Percentiles rank a stretch among this genome's conserved stretches.
phyloP scores from a whole-genome alignment of 2,113 vertebrate genomes.

The Antennarius striatus region DNA sequence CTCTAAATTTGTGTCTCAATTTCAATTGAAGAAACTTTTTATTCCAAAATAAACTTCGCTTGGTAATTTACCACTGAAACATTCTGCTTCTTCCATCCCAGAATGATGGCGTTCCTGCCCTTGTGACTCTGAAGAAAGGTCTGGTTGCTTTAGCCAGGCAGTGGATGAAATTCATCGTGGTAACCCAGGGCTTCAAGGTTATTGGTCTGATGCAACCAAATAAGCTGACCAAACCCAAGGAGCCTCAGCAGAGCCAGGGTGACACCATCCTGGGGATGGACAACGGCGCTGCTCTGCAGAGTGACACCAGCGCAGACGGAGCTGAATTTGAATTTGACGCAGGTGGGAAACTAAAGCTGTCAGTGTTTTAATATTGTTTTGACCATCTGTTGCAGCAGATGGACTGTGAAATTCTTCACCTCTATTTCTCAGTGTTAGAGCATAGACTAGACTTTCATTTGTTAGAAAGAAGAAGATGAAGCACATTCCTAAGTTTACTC shows the following conservation, averaged over 20 bases:
- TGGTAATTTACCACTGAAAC: background rate
- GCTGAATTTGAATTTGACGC: conserved; percentile 98
- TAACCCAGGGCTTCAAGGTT: conserved; percentile 95
- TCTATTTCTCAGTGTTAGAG: conserved; percentile 13
- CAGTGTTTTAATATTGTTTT: conserved; percentile 5
- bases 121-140: conserved; percentile 97
- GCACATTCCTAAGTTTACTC: background rate
- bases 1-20: background rate
- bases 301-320: conserved; percentile 96
- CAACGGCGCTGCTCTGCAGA: conserved; percentile 89
- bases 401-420: conserved; percentile 15
- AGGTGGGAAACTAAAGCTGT: conserved; percentile 78
- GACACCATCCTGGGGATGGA: conserved; percentile 85
- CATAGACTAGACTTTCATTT: conserved; percentile 5
- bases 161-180: conserved; percentile 99
- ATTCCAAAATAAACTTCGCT: too few relatives aligned
- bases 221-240: conserved; percentile 84
- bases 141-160: conserved; percentile 95
- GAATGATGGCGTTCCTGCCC: conserved; percentile 95
- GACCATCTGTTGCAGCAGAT: conserved; percentile 38
- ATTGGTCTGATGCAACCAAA: conserved; percentile 89
- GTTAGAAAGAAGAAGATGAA: background rate
- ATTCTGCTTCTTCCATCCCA: conserved; percentile 51
- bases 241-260: conserved; percentile 62
- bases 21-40: background rate